Conservation (phyloP, 2,888 invertebrate species). For the Drymonia ruficornis region DNA sequence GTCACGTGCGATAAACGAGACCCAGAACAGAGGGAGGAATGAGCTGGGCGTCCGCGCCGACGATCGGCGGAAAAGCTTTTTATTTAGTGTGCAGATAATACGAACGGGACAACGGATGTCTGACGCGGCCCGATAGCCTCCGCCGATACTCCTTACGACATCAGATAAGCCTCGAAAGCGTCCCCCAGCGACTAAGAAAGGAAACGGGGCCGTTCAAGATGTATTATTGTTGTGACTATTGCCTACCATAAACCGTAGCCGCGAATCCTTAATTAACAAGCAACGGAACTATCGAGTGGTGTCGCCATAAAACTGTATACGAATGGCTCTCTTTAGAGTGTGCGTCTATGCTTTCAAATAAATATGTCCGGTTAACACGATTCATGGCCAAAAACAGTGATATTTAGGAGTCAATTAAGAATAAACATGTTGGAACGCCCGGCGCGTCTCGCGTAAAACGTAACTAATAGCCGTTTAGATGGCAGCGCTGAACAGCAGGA, state of each 20-base stretch:
- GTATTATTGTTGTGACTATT: slow-evolving; percentile 74
- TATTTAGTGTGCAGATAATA: slow-evolving; percentile 65
- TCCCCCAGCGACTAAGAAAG: slow-evolving; percentile 59
- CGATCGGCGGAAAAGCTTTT: slow-evolving; percentile 55
- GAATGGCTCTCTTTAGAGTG: slow-evolving; percentile 57
- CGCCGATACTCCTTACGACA: slow-evolving; percentile 63
- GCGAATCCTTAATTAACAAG: slow-evolving; percentile 71
- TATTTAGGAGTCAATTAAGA: slow-evolving; percentile 79
- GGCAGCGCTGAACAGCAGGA: slow-evolving; percentile 75
- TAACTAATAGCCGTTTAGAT: slow-evolving; percentile 73
- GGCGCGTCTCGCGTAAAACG: slow-evolving; percentile 71
- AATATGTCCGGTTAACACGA: slow-evolving; percentile 74
- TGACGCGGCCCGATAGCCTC: slow-evolving; percentile 58
- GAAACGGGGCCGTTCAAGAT: slow-evolving; percentile 59
- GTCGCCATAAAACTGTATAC: slow-evolving; percentile 43
- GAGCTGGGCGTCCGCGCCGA: slow-evolving; percentile 45
- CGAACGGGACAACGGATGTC: slow-evolving; percentile 58
- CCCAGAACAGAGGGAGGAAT: slow-evolving; percentile 49
- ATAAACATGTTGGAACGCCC: slow-evolving; percentile 70
- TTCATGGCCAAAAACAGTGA: slow-evolving; percentile 74
- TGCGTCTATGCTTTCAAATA: slow-evolving; percentile 62
- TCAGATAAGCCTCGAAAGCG: slow-evolving; percentile 68
- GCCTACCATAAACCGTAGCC: slow-evolving; percentile 62
- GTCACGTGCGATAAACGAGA: slow-evolving; percentile 70
- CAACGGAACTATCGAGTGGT: slow-evolving; percentile 56